Base-by-base conservation (phyloP, 2,888 invertebrate species). In the Latrodectus elegans region DNA sequence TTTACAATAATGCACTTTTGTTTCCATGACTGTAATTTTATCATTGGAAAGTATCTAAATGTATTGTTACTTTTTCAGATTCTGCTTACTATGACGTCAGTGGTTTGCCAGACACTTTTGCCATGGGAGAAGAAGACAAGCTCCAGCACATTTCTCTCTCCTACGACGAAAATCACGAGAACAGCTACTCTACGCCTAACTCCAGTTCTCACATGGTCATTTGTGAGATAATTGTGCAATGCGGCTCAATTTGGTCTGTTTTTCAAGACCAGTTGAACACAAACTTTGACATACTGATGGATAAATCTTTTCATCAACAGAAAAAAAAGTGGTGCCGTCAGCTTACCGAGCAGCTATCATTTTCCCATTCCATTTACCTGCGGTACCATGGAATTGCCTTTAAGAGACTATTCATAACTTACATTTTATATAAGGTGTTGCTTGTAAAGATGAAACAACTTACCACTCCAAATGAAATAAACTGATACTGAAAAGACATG, bases 11-110 rank as follows among this genome's bases (percentile, higher is more conserved):
- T 38, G 38, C 38, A 38, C 38, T 38, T 38, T 38, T 38, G 38
- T 38, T 38, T 38, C 4, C 38, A 38, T 4, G 38, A n/a, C 4
- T 38, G 2, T 38, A 38, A 2, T 38, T 38, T 38, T 38, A 38
- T 38, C 2, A 4, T 38, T 38, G 38, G 3, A 38, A 38, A 60
- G 12, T 60, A 4, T 60, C 60, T 17, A 38, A 64, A 72, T 11
- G 4, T 9, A 15, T 53, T 72, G 64, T 76, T 89, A 70, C 64
- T 4, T 53, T 79, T 82, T 86, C 93, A 96, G 97, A 97, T 94
- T 97, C 97, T 89, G 96, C 97, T 91, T 97, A 97, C 94, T 96
- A 96, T 92, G 97, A 97, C 93, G 97, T 97, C 91, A 97, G 96
- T 93, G 97, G 97, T 90, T 94, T 97, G 91, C 96, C 96, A 77